Conservation (phyloP, 1,140 invertebrate species). For the Drosophila malerkotliana region DNA sequence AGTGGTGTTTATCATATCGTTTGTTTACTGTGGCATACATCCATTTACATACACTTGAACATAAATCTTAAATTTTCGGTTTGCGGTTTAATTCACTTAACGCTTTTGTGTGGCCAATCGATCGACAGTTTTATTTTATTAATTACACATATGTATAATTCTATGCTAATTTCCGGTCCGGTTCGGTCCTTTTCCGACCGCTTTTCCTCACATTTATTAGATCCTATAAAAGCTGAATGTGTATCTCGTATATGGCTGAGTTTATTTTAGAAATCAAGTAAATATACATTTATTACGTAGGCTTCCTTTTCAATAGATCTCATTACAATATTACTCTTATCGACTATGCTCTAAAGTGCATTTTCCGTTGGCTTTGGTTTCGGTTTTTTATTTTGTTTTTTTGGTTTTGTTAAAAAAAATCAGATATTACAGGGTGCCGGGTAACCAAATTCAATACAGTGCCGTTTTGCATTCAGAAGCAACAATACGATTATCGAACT, state of each 20-base stretch:
- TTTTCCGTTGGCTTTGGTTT: constrained; percentile 53
- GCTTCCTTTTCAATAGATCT: constrained; percentile 24
- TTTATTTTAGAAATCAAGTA: constrained; percentile 40
- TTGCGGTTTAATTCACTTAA: constrained; percentile 17
- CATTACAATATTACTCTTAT: constrained; percentile 43
- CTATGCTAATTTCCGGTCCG: constrained; percentile 27
- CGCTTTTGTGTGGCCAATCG: constrained; percentile 39
- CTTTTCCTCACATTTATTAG: constrained; percentile 49
- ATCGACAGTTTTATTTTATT: constrained; percentile 55
- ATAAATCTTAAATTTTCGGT: constrained; percentile 26
- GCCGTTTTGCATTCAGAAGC: constrained; percentile 29
- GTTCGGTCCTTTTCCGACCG: not conserved
- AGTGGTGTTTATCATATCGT: constrained; percentile 3
- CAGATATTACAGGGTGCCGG: constrained; percentile 53
- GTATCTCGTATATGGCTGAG: constrained; percentile 50
- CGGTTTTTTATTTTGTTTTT: not conserved
- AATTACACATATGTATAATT: constrained; percentile 64
- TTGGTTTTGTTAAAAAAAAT: constrained; percentile 30
- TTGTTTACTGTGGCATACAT: constrained; percentile 29
- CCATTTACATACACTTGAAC: constrained; percentile 42
- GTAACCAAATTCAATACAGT: constrained; percentile 28
- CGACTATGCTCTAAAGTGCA: constrained; percentile 34
- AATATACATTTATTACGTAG: constrained; percentile 46
- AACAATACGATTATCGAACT: constrained; percentile 44
- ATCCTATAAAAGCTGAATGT: constrained; percentile 65